Percentiles rank a stretch among this genome's conserved stretches.
phyloP scores from a whole-genome alignment of 2,797 vertebrate species.

The Esox lucius region DNA sequence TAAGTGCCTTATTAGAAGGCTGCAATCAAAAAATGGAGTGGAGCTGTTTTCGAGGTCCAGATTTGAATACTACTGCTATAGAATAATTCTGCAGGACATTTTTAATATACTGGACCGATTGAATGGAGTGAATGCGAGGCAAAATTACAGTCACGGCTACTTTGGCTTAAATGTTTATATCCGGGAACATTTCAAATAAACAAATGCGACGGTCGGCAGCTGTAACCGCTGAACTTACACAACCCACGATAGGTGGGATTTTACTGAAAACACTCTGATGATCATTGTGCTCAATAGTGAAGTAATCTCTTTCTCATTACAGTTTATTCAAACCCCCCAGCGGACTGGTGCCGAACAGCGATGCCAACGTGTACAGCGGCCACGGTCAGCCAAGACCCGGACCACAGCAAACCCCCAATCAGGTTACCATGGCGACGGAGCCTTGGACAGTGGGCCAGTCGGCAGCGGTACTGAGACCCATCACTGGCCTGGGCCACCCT shows the following conservation, averaged over 20 bases:
- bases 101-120: neutral
- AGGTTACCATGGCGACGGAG: conserved; percentile 65
- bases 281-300: conserved; percentile 24
- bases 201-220: too few relatives aligned
- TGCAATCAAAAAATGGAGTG: too few relatives aligned
- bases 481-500: conserved; percentile 48
- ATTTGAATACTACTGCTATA: too few relatives aligned
- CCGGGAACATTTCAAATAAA: neutral
- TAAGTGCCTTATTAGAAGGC: too few relatives aligned
- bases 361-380: conserved; percentile 49
- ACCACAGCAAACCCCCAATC: conserved; percentile 63
- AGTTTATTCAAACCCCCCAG: conserved; percentile 67
- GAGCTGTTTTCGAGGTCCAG: too few relatives aligned
- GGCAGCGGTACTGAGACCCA: conserved; percentile 40
- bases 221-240: too few relatives aligned
- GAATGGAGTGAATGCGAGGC: neutral
- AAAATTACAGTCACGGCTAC: too few relatives aligned
- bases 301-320: conserved; percentile 25
- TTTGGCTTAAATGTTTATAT: neutral
- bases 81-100: too few relatives aligned
- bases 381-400: conserved; percentile 54
- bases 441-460: conserved; percentile 54
- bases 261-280: conserved; percentile 1
- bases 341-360: conserved; percentile 53
- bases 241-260: neutral